These are phyloP conservation scores for Coleophora flavipennella DNA, from an alignment of 2,888 invertebrate genomes.

Conservation along the genomic window DNA sequence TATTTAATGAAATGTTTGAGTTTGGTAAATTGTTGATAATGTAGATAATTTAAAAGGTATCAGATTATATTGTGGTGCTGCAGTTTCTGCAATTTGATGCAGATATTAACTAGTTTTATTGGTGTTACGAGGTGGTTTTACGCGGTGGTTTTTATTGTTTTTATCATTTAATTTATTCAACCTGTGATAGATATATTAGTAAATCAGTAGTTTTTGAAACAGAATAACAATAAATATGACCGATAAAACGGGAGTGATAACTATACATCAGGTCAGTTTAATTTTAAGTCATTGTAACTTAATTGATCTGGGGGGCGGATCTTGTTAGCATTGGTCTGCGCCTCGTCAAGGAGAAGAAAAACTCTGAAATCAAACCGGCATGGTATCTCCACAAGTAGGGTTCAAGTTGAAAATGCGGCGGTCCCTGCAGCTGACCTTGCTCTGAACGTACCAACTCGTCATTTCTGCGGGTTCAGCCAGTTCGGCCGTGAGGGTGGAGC, in stretches of 20 bases:
- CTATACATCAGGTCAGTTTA: slow-evolving; percentile 52
- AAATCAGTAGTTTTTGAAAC: slow-evolving; percentile 7
- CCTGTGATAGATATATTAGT: slow-evolving; percentile 51
- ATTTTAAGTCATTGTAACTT: slow-evolving; percentile 1
- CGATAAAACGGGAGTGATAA: slow-evolving; percentile 47
- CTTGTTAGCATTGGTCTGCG: too few relatives aligned
- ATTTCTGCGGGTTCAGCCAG: too few relatives aligned
- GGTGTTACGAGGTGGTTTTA: slow-evolving; percentile 38
- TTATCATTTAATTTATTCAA: slow-evolving; percentile 51
- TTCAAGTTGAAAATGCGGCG: too few relatives aligned
- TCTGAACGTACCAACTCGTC: too few relatives aligned
- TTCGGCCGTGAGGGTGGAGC: too few relatives aligned
- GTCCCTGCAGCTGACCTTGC: too few relatives aligned
- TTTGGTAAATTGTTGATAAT: slow-evolving; percentile 46
- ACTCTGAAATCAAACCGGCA: too few relatives aligned
- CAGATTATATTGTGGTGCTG: slow-evolving; percentile 24
- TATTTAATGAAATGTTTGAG: slow-evolving; percentile 51
- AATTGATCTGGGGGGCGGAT: too few relatives aligned
- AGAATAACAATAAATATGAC: slow-evolving; percentile 32
- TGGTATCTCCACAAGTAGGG: too few relatives aligned
- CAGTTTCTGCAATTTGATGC: slow-evolving; percentile 40
- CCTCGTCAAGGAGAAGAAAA: too few relatives aligned
- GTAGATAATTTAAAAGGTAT: slow-evolving; percentile 28
- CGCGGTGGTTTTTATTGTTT: slow-evolving; percentile 17
- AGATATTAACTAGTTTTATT: too few relatives aligned